These are phyloP conservation scores for Melanogrammus aeglefinus DNA, from an alignment of 2,797 vertebrate genomes.

Conservation along the genomic window DNA sequence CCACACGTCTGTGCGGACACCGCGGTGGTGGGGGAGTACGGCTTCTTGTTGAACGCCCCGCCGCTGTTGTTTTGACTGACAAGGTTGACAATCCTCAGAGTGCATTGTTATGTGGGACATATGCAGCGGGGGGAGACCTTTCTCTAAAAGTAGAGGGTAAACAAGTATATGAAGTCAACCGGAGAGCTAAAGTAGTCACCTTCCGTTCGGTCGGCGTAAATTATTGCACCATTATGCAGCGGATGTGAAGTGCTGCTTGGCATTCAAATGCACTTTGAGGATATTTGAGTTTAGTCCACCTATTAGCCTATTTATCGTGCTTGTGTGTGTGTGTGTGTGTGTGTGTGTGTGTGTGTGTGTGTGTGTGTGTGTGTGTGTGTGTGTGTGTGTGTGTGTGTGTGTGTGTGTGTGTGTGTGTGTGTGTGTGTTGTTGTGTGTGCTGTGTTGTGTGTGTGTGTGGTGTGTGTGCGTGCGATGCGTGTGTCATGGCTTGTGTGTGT, in stretches of 20 bases:
- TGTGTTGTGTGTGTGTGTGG: no score
- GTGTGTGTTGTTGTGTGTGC: no score
- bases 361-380: no score
- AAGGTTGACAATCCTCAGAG: slow-evolving; percentile 66
- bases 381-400: slow-evolving; percentile 14
- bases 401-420: slow-evolving; percentile 27
- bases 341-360: no score
- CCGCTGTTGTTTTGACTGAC: slow-evolving; percentile 61
- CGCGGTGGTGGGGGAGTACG: slow-evolving; percentile 25
- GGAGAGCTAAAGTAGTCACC: slow-evolving; percentile 2
- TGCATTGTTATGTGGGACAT: slow-evolving; percentile 54
- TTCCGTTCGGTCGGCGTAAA: neutral
- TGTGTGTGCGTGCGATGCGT: slow-evolving; percentile 19
- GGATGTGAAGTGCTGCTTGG: neutral
- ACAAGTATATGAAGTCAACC: slow-evolving; percentile 25
- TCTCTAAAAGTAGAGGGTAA: slow-evolving; percentile 37
- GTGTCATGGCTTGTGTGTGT: no score
- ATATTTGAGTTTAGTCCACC: neutral
- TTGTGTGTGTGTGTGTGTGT: neutral
- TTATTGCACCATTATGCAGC: neutral
- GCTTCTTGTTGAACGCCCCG: slow-evolving; percentile 38
- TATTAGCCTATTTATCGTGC: neutral
- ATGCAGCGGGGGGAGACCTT: slow-evolving; percentile 32
- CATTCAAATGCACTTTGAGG: neutral
- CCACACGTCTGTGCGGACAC: slow-evolving; percentile 45